Evolutionary conservation across 2,888 invertebrate species (phyloP).

Genomic region (Oligia fasciuncula): DNA sequence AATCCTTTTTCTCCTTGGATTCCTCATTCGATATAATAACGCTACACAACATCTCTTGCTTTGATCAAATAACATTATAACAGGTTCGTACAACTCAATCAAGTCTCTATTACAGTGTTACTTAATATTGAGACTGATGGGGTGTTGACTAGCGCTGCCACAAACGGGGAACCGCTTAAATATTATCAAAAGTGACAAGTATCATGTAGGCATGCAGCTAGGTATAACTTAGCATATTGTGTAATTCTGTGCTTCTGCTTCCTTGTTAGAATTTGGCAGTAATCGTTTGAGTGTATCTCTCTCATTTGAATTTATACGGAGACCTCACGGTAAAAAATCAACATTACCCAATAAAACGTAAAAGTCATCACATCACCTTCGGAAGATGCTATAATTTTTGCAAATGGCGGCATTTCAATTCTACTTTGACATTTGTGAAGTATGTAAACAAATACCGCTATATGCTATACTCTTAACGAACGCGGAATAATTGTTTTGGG

Average conservation of each 20-base stretch:
- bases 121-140: neutral
- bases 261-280: neutral
- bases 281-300: neutral
- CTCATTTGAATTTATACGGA: neutral
- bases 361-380: too few species aligned
- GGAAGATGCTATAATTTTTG: too few species aligned
- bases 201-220: neutral
- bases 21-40: slow-evolving; percentile 29
- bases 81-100: slow-evolving; percentile 1
- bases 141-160: neutral
- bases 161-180: neutral
- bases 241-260: neutral
- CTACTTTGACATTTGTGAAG: too few species aligned
- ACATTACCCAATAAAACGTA: too few species aligned
- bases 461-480: too few species aligned
- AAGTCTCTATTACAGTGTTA: neutral
- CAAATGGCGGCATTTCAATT: too few species aligned
- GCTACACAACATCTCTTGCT: slow-evolving; percentile 21
- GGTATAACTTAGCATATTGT: too few species aligned
- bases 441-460: too few species aligned
- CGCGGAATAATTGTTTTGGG: too few species aligned
- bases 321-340: neutral
- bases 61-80: slow-evolving; percentile 22
- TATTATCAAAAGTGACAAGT: neutral
- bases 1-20: neutral